phyloP scores from a whole-genome alignment of 2,888 invertebrate genomes.

The Drosophila prostipennis region DNA sequence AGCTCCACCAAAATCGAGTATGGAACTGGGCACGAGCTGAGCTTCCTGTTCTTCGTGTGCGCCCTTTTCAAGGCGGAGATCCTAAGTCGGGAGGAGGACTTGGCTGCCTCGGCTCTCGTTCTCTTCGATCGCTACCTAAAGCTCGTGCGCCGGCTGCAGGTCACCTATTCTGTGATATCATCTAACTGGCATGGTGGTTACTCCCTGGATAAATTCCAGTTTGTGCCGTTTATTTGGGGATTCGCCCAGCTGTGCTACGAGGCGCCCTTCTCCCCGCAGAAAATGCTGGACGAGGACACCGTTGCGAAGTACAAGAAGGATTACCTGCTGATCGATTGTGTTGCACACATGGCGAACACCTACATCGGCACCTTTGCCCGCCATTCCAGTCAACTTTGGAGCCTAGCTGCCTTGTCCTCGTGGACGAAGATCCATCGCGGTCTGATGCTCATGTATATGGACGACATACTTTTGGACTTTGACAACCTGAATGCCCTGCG shows the following conservation, averaged over 20 bases:
- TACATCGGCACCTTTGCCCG: slow-evolving; percentile 99
- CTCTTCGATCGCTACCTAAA: slow-evolving; percentile 89
- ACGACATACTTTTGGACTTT: slow-evolving; percentile 96
- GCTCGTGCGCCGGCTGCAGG: slow-evolving; percentile 93
- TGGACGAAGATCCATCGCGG: slow-evolving; percentile 98
- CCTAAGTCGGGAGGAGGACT: slow-evolving; percentile 89
- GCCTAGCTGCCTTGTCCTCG: slow-evolving; percentile 94
- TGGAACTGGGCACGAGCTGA: slow-evolving; percentile 98
- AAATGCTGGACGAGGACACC: slow-evolving; percentile 91
- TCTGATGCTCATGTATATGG: slow-evolving; percentile 98
- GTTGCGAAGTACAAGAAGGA: slow-evolving; percentile 88
- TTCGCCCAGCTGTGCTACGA: slow-evolving; percentile 96
- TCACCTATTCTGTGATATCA: slow-evolving; percentile 97
- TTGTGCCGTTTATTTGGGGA: slow-evolving; percentile 99
- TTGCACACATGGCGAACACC: slow-evolving; percentile 92
- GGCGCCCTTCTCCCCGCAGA: slow-evolving; percentile 91
- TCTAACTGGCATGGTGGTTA: slow-evolving; percentile 99
- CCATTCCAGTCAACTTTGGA: slow-evolving; percentile 99
- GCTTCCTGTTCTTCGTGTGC: slow-evolving; percentile 97
- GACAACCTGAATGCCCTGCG: slow-evolving; percentile 96
- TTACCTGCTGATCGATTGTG: slow-evolving; percentile 96
- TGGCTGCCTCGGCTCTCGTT: slow-evolving; percentile 88
- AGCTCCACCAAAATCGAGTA: slow-evolving; percentile 98
- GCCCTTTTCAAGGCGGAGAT: slow-evolving; percentile 95
- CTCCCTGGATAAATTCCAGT: slow-evolving; percentile 99